Evolutionary conservation across 1,140 invertebrate species (phyloP).

Genomic region (Papilio xuthus): DNA sequence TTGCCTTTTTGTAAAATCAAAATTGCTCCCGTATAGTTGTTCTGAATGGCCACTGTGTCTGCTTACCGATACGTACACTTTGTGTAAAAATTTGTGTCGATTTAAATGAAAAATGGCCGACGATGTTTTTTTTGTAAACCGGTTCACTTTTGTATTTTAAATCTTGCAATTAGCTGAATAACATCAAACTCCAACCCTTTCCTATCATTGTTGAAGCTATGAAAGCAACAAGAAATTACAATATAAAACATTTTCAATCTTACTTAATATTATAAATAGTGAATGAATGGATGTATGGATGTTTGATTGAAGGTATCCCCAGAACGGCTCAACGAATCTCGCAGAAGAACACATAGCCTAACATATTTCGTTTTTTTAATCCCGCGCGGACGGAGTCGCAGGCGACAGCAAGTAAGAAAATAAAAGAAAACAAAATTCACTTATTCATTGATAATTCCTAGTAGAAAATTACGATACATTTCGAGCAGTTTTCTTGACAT

Average conservation of each 20-base stretch:
- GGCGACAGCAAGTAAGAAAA: too few species aligned
- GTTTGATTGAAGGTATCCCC: too few species aligned
- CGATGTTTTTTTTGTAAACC: slow-evolving; percentile 29
- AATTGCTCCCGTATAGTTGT: slow-evolving; percentile 40
- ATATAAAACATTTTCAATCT: too few species aligned
- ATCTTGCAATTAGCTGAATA: slow-evolving; percentile 5
- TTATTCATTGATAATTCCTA: not conserved
- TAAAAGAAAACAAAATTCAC: too few species aligned
- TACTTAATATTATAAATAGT: too few species aligned
- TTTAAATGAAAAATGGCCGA: slow-evolving; percentile 31
- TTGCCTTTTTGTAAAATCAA: slow-evolving; percentile 76
- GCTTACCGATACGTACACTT: slow-evolving; percentile 30
- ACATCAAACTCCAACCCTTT: not conserved
- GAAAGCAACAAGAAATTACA: not conserved
- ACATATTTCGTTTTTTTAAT: too few species aligned
- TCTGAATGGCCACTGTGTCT: slow-evolving; percentile 36
- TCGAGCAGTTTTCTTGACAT: too few species aligned
- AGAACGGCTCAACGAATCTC: too few species aligned
- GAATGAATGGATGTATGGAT: too few species aligned
- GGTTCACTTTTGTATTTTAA: slow-evolving; percentile 30
- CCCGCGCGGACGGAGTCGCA: too few species aligned
- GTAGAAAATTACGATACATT: not conserved
- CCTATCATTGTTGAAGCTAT: not conserved
- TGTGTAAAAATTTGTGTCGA: slow-evolving; percentile 31
- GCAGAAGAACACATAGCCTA: too few species aligned